Conservation (phyloP, 2,113 vertebrate species). For the Tricholaema leucomelas region DNA sequence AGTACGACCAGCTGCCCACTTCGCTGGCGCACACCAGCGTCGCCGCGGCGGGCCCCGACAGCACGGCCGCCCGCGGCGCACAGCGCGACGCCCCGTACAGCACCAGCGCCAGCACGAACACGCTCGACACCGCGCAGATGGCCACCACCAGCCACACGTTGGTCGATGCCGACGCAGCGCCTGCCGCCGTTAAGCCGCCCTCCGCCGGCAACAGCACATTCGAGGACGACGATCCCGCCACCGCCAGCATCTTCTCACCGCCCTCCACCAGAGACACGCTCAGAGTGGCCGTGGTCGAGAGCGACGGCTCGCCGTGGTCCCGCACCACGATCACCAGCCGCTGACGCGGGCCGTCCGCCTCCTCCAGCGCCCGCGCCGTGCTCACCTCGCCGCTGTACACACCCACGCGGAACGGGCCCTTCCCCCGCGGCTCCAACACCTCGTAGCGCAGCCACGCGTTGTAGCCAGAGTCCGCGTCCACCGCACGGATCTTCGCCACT, state of each 20-base stretch:
- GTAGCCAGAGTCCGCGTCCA: slow-evolving; percentile 76
- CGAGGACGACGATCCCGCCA: no score
- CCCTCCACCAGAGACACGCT: neutral
- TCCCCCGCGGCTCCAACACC: slow-evolving; percentile 48
- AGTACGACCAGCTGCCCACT: no score
- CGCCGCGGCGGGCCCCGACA: no score
- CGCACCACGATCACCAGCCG: slow-evolving; percentile 60
- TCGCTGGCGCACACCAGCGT: no score
- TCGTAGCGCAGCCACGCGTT: slow-evolving; percentile 76
- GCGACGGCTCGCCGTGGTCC: neutral
- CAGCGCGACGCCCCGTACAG: no score
- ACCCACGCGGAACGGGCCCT: slow-evolving; percentile 38
- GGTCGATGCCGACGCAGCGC: no score
- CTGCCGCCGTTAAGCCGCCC: neutral
- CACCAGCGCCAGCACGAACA: no score
- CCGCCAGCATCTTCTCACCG: neutral
- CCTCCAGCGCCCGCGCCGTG: slow-evolving; percentile 67
- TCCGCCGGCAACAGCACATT: neutral
- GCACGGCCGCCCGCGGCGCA: no score
- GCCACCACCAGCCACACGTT: no score
- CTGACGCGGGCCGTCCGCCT: slow-evolving; percentile 62
- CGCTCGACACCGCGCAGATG: no score
- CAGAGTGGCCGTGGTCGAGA: no score
- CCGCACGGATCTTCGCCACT: slow-evolving; percentile 73
- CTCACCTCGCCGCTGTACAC: slow-evolving; percentile 52